Evolutionary conservation across 1,140 invertebrate genomes (phyloP).

Genomic region (Octopus bimaculoides): DNA sequence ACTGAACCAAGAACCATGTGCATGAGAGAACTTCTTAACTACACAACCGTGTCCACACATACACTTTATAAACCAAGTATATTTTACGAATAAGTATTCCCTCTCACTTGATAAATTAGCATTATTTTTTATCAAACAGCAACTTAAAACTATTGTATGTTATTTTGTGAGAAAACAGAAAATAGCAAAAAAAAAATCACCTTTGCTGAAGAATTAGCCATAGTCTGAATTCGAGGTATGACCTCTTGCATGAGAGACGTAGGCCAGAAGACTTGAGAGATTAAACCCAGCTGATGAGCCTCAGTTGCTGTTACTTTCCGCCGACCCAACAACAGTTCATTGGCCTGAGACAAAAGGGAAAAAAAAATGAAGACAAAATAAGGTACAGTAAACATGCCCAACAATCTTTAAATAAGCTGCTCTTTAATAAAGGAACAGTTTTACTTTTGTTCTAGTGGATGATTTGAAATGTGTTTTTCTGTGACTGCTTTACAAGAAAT

Average conservation of each 20-base stretch:
- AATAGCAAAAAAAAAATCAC: constrained; percentile 23
- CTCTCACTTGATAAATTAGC: too few species aligned
- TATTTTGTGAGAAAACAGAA: not conserved
- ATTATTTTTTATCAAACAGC: not conserved
- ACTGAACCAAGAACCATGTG: too few species aligned
- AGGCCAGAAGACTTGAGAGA: constrained; percentile 66
- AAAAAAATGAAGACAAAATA: not conserved
- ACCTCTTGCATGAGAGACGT: constrained; percentile 55
- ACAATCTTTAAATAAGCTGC: not conserved
- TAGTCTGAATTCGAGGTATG: constrained; percentile 47
- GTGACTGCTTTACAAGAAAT: too few species aligned
- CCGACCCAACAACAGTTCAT: constrained; percentile 77
- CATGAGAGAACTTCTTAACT: too few species aligned
- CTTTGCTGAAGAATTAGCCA: constrained; percentile 47
- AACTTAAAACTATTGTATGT: not conserved
- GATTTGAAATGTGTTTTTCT: too few species aligned
- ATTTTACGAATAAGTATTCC: too few species aligned
- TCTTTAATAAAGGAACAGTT: not conserved
- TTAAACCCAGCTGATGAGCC: constrained; percentile 71
- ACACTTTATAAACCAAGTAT: too few species aligned
- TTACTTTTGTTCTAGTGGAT: not conserved
- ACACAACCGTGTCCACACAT: too few species aligned
- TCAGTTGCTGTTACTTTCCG: constrained; percentile 75
- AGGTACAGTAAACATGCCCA: not conserved
- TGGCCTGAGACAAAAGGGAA: constrained; percentile 62